These are phyloP conservation scores for Trissolcus basalis DNA, from an alignment of 1,140 invertebrate species.

Conservation along the genomic window DNA sequence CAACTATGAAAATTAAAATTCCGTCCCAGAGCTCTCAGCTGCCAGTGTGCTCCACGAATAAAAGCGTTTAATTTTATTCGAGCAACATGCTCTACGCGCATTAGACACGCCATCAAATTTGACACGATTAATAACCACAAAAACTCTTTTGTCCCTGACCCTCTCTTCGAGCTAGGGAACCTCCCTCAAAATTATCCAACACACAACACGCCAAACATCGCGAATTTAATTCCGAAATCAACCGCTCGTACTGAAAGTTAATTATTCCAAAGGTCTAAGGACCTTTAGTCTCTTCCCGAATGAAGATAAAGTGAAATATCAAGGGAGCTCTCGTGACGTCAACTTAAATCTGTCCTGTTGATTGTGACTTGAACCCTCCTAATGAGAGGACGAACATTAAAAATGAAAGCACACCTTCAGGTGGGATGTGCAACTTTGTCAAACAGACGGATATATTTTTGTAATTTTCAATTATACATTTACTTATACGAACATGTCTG, in stretches of 20 bases:
- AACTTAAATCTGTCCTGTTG: too few relatives aligned
- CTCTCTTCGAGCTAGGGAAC: slow-evolving; percentile 3
- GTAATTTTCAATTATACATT: too few relatives aligned
- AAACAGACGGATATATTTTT: too few relatives aligned
- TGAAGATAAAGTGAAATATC: slow-evolving; percentile 22
- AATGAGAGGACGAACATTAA: too few relatives aligned
- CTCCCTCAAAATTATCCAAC: slow-evolving; percentile 33
- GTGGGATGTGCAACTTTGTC: too few relatives aligned
- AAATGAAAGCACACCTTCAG: too few relatives aligned
- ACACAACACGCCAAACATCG: slow-evolving; percentile 19
- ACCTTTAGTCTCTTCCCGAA: slow-evolving; percentile 11
- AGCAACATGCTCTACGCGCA: not conserved
- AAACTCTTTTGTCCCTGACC: slow-evolving; percentile 6
- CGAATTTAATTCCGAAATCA: slow-evolving; percentile 29
- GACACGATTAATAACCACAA: slow-evolving; percentile 20
- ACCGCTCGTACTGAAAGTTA: slow-evolving; percentile 36
- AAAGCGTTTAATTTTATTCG: slow-evolving; percentile 1
- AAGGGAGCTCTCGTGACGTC: slow-evolving; percentile 24
- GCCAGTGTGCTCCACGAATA: not conserved
- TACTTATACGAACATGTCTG: too few relatives aligned
- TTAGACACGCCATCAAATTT: slow-evolving; percentile 17
- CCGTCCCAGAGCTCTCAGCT: not conserved
- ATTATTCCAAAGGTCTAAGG: slow-evolving; percentile 36
- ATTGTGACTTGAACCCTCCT: too few relatives aligned
- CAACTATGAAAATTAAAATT: slow-evolving; percentile 14